phyloP scores from a whole-genome alignment of 2,888 invertebrate genomes.

The Anagyrus pseudococci region DNA sequence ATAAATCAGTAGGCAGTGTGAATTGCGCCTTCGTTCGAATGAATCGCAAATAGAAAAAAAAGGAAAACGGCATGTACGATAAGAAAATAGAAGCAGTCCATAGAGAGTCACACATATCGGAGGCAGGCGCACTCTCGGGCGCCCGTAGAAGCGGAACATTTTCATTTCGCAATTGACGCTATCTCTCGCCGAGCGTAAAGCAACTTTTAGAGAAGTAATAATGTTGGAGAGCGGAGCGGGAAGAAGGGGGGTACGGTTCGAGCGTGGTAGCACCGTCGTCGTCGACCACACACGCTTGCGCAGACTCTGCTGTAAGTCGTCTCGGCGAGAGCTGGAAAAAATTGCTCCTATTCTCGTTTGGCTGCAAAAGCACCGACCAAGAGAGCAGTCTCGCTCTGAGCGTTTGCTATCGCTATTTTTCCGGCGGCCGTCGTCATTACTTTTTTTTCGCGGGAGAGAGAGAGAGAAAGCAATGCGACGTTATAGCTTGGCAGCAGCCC shows the following conservation, averaged over 20 bases:
- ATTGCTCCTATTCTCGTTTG: no score
- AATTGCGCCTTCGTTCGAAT: constrained; percentile 33
- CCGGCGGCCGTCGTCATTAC: constrained; percentile 21
- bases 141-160: constrained; percentile 32
- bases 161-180: constrained; percentile 38
- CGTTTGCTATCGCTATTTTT: constrained; percentile 33
- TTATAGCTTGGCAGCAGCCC: no score
- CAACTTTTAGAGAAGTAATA: constrained; percentile 36
- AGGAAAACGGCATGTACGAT: constrained; percentile 15
- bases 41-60: constrained; percentile 37
- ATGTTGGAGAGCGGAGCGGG: no score
- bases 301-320: no score
- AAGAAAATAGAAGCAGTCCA: constrained; percentile 23
- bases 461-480: no score
- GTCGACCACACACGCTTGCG: no score
- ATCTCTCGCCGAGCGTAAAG: constrained; percentile 33
- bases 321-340: no score
- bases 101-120: neutral
- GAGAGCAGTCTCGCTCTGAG: constrained; percentile 6
- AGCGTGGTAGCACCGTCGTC: no score
- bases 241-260: no score
- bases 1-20: constrained; percentile 34
- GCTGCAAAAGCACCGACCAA: constrained; percentile 26
- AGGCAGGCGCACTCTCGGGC: neutral
- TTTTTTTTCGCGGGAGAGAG: no score